phyloP scores from a whole-genome alignment of 2,888 invertebrate species.

The Terebella lapidaria region DNA sequence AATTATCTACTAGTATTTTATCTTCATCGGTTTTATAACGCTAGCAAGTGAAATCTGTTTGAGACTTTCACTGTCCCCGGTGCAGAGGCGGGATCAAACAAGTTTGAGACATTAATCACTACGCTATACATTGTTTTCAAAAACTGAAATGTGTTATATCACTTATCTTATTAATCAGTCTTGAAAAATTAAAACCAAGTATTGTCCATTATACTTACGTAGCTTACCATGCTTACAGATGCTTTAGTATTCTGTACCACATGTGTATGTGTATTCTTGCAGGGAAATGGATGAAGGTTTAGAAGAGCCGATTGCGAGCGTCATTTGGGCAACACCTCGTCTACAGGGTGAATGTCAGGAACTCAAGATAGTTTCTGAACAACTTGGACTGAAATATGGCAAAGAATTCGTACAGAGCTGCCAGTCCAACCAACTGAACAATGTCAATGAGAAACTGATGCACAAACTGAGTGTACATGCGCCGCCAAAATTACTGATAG shows the following conservation, averaged over 20 bases:
- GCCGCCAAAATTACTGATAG: slow-evolving; percentile 90
- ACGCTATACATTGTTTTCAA: too few species aligned
- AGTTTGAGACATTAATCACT: too few species aligned
- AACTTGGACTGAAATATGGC: slow-evolving; percentile 87
- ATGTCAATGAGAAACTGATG: slow-evolving; percentile 85
- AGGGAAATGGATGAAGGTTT: slow-evolving; percentile 85
- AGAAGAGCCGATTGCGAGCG: slow-evolving; percentile 87
- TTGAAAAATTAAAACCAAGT: too few species aligned
- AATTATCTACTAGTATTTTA: too few species aligned
- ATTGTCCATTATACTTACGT: too few species aligned
- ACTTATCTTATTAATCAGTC: not conserved
- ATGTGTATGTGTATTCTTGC: too few species aligned
- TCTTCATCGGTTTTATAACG: too few species aligned
- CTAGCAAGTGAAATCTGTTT: too few species aligned
- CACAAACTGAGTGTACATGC: slow-evolving; percentile 66
- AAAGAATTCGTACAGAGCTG: slow-evolving; percentile 65
- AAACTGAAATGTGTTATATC: not conserved
- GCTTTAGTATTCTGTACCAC: too few species aligned
- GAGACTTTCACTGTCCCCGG: too few species aligned
- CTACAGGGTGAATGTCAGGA: slow-evolving; percentile 65
- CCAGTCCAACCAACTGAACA: slow-evolving; percentile 52
- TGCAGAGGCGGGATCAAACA: too few species aligned
- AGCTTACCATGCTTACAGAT: too few species aligned
- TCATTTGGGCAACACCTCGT: slow-evolving; percentile 96
- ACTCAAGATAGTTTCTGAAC: slow-evolving; percentile 75